Conservation (phyloP, 2,888 invertebrate species). For the Troides aeacus region DNA sequence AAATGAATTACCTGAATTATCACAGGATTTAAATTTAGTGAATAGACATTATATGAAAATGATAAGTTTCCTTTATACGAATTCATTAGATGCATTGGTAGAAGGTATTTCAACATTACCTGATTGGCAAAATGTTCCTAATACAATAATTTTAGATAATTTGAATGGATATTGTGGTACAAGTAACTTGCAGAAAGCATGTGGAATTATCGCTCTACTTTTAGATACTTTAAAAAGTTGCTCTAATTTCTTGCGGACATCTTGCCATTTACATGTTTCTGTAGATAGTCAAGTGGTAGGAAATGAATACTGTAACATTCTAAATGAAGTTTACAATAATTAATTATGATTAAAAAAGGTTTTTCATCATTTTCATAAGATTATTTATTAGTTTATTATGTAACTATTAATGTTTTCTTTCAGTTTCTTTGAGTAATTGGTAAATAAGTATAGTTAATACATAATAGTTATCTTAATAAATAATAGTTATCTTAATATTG, state of each 20-base stretch:
- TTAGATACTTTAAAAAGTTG: conserved; percentile 55
- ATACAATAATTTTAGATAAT: conserved; percentile 65
- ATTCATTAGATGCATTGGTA: conserved; percentile 53
- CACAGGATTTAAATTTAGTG: conserved; percentile 56
- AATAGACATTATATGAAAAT: conserved; percentile 68
- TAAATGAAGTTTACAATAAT: conserved; percentile 52
- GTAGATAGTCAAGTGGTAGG: conserved; percentile 46
- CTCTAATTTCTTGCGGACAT: conserved; percentile 41
- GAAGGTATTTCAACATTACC: conserved; percentile 60
- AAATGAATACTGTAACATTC: conserved; percentile 51
- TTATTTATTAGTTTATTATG: background rate
- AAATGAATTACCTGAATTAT: conserved; percentile 63
- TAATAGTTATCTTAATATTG: too few species aligned
- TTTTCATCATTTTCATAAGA: background rate
- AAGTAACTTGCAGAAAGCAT: conserved; percentile 55
- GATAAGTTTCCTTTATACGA: conserved; percentile 69
- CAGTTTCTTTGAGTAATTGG: too few species aligned
- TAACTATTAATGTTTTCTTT: too few species aligned
- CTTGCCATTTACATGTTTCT: conserved; percentile 54
- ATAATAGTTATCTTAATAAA: too few species aligned
- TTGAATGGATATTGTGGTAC: conserved; percentile 54
- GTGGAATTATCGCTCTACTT: conserved; percentile 60
- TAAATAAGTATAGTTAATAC: too few species aligned
- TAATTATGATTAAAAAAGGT: background rate
- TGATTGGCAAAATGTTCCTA: conserved; percentile 63